A percentile compares a stretch with the other conserved stretches of the same genome.
These are phyloP conservation scores for Rhinogobio ventralis DNA, from an alignment of 2,797 vertebrate genomes.

Conservation along the genomic window DNA sequence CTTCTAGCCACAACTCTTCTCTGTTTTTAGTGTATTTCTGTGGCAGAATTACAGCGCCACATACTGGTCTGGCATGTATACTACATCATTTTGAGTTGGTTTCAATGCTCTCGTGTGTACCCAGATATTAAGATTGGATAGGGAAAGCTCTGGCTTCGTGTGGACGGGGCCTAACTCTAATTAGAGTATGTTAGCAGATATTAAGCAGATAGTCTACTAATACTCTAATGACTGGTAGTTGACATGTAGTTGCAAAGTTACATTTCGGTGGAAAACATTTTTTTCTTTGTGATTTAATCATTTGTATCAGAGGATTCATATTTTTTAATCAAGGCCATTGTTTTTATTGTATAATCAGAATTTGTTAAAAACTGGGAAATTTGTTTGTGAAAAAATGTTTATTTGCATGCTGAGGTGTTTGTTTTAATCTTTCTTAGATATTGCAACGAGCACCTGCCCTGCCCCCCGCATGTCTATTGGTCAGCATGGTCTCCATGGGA, in stretches of 20 bases:
- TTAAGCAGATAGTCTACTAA: neutral
- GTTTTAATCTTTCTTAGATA: slow-evolving; percentile 79
- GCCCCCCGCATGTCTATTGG: slow-evolving; percentile 94
- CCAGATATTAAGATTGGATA: too few species aligned
- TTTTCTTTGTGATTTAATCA: neutral
- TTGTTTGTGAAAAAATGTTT: neutral
- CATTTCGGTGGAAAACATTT: neutral
- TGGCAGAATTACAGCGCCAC: too few species aligned
- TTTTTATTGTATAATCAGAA: neutral
- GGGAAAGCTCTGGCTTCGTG: too few species aligned
- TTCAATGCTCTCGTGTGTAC: too few species aligned
- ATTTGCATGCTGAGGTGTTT: slow-evolving; percentile 6
- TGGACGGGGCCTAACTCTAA: too few species aligned
- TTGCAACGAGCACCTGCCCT: slow-evolving; percentile 95
- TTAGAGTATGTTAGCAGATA: too few species aligned
- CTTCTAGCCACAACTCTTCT: too few species aligned
- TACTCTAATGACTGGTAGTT: neutral
- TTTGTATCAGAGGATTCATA: neutral
- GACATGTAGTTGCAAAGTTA: neutral
- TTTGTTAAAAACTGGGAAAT: neutral
- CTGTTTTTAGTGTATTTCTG: too few species aligned
- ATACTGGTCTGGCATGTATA: too few species aligned
- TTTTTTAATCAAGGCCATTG: neutral
- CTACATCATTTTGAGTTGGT: too few species aligned
- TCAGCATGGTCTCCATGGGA: slow-evolving; percentile 97